Base-by-base conservation (phyloP, 2,888 invertebrate species). In the Xestoiulus laeticollis region DNA sequence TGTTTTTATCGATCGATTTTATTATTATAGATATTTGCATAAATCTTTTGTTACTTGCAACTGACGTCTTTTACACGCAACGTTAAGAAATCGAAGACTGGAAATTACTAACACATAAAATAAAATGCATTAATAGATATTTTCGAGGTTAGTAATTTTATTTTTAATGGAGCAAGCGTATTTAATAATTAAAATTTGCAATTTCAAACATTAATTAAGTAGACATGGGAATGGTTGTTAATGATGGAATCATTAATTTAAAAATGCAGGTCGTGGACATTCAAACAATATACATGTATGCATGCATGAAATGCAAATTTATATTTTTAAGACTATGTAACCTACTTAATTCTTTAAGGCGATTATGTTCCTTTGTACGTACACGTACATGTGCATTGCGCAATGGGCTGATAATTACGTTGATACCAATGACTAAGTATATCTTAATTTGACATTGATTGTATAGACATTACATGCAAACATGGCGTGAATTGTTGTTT, bases 1-100 rank as follows among this genome's bases (percentile, higher is more conserved):
- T 68, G 68, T 68, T 68, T 68, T 68, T 26, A 68, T 68, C 68
- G 68, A 68, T 68, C 26, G 26, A 26, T 68, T 68, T 68, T 68
- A 10, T 68, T 68, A 26, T 68, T 26, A 38, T 38, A 68, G 68
- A 26, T 68, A 68, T 26, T 68, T 68, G 68, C 26, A 68, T 68
- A 68, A 26, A 68, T 68, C 26, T 68, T 68, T 68, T 26, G 68
- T 68, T 26, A 12, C 68, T 68, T 26, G 26, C 68, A 12, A 26
- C 68, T 68, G 68, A 68, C 68, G 68, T 26, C 26, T 68, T 68
- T 48, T 68, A 12, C 26, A 26, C 26, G 68, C 68, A 26, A 8
- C 26, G 26, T 68, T 26, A 68, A 26, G 26, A 26, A 68, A 68
- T 68, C 26, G 12, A 26, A 68, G 26, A 26, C 12, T 26, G 68